A percentile compares a stretch with the other conserved stretches of the same genome.
Conservation (phyloP, 2,888 invertebrate genomes). For the Troilus luridus region DNA sequence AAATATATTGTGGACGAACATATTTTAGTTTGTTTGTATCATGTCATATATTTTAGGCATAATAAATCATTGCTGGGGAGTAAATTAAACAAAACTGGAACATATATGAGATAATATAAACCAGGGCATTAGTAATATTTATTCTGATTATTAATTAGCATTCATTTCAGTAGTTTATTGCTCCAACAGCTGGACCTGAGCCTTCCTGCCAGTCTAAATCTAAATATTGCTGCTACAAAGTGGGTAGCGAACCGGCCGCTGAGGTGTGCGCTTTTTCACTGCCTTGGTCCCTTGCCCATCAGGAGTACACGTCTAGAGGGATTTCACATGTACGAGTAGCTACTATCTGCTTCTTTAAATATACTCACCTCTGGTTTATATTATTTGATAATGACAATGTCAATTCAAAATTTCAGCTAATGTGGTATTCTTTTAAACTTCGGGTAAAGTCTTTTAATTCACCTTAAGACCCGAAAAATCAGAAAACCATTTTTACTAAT, state of each 20-base stretch:
- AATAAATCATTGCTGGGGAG: background rate
- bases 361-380: background rate
- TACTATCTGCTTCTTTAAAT: background rate
- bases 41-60: background rate
- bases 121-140: background rate
- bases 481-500: too few relatives aligned
- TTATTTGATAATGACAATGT: background rate
- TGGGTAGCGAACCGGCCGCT: background rate
- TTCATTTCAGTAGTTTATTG: background rate
- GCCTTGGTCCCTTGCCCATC: background rate
- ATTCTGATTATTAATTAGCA: background rate
- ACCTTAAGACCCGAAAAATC: too few relatives aligned
- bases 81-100: background rate
- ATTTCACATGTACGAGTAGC: conserved; percentile 13
- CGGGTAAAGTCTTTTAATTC: too few relatives aligned
- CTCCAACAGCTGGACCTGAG: background rate
- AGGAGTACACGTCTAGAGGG: background rate
- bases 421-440: background rate
- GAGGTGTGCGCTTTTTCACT: background rate
- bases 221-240: background rate
- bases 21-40: background rate
- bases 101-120: background rate
- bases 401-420: background rate
- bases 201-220: background rate
- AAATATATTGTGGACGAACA: background rate